Evolutionary conservation across 2,113 vertebrate genomes (phyloP), one percentile per base, ranked within the genome.

Genomic region (Esox niger): DNA sequence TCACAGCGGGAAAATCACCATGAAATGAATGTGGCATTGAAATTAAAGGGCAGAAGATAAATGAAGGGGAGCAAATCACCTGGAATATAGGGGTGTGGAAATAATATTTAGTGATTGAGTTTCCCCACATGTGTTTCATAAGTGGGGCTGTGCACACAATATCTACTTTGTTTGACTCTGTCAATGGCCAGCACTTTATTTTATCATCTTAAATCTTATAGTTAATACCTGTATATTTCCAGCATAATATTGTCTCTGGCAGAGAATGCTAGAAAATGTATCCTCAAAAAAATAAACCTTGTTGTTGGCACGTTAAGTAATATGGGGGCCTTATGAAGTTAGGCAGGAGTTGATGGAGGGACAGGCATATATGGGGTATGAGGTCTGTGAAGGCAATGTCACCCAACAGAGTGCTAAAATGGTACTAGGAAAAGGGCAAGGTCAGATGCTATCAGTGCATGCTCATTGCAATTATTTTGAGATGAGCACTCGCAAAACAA

Each of bases 211-310:
- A 85, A 87, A 75, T 85, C 85, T 85, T 84, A 86, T 84, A 84
- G 83, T 84, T 88, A 89, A 89, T 88, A 85, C 87, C 85, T 85
- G 83, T 73, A 87, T 82, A 29, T 88, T 90, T 89, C 86, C 87
- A 87, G 83, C 67, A 86, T 80, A 88, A 90, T 89, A 87, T 90
- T 90, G 83, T 87, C 75, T 80, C 88, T 90, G 89, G 89, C 87
- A 85, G 30, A 60, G 73, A 74, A 57, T 5, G 61, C 59, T 71
- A 84, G 87, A 87, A 89, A 89, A 77, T 54, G 69, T 66, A 81
- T 80, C 82, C 85, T 72, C 47, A 58, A 25, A 73, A 87, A 90
- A 88, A 90, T 83, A 89, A 89, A 90, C 85, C 49, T 30, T 68
- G 5, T 65, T 59, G 5, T 64, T 78, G 23, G 13, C 68, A 62